Conservation (phyloP, 2,113 vertebrate genomes). For the Planiliza haematocheilus region DNA sequence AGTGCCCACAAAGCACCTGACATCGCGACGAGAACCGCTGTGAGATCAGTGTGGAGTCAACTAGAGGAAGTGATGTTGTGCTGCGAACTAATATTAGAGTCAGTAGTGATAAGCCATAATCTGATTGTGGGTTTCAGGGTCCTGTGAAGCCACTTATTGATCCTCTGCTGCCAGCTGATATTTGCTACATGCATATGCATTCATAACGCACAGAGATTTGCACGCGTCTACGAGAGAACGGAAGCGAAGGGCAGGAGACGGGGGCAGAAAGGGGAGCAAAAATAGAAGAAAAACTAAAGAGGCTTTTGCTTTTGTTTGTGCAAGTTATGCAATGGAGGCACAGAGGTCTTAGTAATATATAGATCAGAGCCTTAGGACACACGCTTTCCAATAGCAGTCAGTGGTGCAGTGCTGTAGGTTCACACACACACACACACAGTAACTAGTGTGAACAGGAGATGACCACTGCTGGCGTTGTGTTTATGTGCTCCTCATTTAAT, state of each 20-base stretch:
- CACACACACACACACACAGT: neutral
- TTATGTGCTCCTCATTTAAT: slow-evolving; percentile 9
- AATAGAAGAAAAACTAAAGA: neutral
- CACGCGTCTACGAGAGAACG: slow-evolving; percentile 15
- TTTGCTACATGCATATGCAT: slow-evolving; percentile 24
- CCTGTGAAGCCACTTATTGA: slow-evolving; percentile 31
- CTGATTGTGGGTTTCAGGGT: slow-evolving; percentile 10
- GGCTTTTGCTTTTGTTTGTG: slow-evolving; percentile 35
- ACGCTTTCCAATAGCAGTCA: slow-evolving; percentile 59
- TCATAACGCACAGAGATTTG: neutral
- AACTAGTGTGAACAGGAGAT: slow-evolving; percentile 10
- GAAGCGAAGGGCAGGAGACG: neutral
- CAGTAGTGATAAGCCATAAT: slow-evolving; percentile 17
- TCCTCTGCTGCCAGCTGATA: slow-evolving; percentile 24
- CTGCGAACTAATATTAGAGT: slow-evolving; percentile 31
- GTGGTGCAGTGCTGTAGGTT: slow-evolving; percentile 32
- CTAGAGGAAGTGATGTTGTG: neutral
- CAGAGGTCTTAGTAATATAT: slow-evolving; percentile 42
- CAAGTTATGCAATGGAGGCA: slow-evolving; percentile 56
- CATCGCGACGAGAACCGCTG: neutral
- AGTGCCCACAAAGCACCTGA: slow-evolving; percentile 1
- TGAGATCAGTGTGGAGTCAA: slow-evolving; percentile 10
- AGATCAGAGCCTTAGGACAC: slow-evolving; percentile 63
- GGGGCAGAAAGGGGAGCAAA: neutral
- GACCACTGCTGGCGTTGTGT: neutral